A percentile compares a stretch with the other conserved stretches of the same genome.
phyloP scores from a whole-genome alignment of 2,888 invertebrate genomes.

The Cephus pygmeus region DNA sequence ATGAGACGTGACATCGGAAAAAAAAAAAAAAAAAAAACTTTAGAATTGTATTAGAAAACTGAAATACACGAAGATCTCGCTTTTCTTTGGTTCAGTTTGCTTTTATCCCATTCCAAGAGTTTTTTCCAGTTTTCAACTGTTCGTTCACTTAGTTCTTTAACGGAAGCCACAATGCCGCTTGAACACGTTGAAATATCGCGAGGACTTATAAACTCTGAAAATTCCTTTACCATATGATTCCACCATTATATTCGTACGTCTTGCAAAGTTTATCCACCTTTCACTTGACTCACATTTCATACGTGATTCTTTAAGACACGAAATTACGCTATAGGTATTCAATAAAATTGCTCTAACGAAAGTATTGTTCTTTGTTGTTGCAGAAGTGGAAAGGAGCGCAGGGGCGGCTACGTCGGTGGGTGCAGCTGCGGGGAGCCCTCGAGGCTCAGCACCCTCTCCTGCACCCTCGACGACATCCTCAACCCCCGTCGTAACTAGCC shows the following conservation, averaged over 20 bases:
- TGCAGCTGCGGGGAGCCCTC: conserved; percentile 50
- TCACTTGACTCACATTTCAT: neutral
- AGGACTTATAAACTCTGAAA: conserved; percentile 46
- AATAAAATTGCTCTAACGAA: neutral
- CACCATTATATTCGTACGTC: neutral
- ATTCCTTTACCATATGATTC: conserved; percentile 32
- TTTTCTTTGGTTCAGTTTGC: neutral
- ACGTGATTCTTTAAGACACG: neutral
- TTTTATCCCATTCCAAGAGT: neutral
- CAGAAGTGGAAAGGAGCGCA: conserved; percentile 54
- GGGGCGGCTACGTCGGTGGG: conserved; percentile 52
- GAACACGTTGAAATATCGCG: conserved; percentile 18
- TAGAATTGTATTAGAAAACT: neutral
- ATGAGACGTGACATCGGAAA: neutral
- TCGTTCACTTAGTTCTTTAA: conserved; percentile 18
- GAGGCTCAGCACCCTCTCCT: conserved; percentile 53
- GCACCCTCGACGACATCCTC: conserved; percentile 52
- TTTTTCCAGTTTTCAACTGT: neutral
- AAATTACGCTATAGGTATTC: neutral
- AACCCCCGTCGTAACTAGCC: conserved; percentile 63
- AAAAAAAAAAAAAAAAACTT: neutral
- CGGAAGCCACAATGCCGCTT: neutral
- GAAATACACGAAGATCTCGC: neutral
- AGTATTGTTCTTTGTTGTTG: conserved; percentile 33
- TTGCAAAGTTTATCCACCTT: neutral